Evolutionary conservation across 2,797 vertebrate genomes (phyloP), one percentile per base, ranked within the genome.

Genomic region (Danio choprae): DNA sequence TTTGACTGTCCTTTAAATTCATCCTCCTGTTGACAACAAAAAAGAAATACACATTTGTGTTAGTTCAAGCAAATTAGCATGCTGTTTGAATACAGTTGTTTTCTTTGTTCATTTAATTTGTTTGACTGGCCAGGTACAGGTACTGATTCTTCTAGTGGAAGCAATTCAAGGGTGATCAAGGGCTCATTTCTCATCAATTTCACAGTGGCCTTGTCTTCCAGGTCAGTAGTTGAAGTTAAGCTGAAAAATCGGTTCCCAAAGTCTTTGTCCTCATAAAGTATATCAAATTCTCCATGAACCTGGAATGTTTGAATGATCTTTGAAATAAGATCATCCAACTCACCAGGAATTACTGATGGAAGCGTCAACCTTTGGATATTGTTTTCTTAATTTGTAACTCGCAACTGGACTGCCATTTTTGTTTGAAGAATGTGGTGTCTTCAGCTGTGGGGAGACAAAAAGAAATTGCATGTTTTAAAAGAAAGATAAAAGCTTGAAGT

Each of bases 91-190:
- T n/a, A n/a, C n/a, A n/a, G n/a, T n/a, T n/a, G n/a, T n/a, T n/a
- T n/a, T n/a, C n/a, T n/a, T n/a, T n/a, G n/a, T n/a, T n/a, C n/a
- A n/a, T n/a, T n/a, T n/a, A n/a, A n/a, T n/a, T n/a, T n/a, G n/a
- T n/a, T n/a, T n/a, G n/a, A n/a, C n/a, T n/a, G n/a, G n/a, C n/a
- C n/a, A n/a, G n/a, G n/a, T n/a, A n/a, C n/a, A n/a, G 71, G 22
- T 55, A 53, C 70, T 70, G 77, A 82, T 58, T 80, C 73, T 62
- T 82, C 55, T 36, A 74, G 2, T 59, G 71, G 8, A n/a, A 69
- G n/a, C 20, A 82, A 75, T 80, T 84, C 36, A 74, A 64, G 69
- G 53, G 55, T 68, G 46, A n/a, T n/a, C n/a, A n/a, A n/a, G n/a
- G n/a, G n/a, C n/a, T n/a, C n/a, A n/a, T n/a, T n/a, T n/a, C n/a